phyloP scores from a whole-genome alignment of 2,888 invertebrate genomes.

The Catocala nupta region DNA sequence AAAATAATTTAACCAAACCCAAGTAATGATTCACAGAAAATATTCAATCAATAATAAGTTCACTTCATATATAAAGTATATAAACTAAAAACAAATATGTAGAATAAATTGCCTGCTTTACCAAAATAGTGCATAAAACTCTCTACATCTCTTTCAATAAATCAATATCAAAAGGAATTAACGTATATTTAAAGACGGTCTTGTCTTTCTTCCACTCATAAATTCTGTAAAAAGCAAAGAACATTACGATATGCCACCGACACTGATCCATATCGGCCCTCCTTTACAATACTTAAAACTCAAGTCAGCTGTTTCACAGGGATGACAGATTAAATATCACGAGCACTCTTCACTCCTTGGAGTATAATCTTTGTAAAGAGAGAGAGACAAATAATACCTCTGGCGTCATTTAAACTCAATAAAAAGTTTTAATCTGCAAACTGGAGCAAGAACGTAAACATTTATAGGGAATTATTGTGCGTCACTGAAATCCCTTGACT shows the following conservation, averaged over 20 bases:
- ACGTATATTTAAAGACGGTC: too few species aligned
- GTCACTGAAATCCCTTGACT: too few species aligned
- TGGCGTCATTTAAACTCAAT: slow-evolving; percentile 34
- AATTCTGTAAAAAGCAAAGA: slow-evolving; percentile 4
- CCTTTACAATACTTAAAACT: slow-evolving; percentile 20
- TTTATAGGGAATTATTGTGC: slow-evolving; percentile 14
- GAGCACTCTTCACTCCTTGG: slow-evolving; percentile 38
- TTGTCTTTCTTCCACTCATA: not conserved
- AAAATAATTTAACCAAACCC: too few species aligned
- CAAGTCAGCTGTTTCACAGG: slow-evolving; percentile 42
- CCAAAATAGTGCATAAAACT: too few species aligned
- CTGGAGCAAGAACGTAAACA: slow-evolving; percentile 18
- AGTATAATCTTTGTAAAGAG: slow-evolving; percentile 24
- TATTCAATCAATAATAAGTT: too few species aligned
- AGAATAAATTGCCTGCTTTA: too few species aligned
- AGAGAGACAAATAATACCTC: slow-evolving; percentile 30
- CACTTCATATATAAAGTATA: too few species aligned
- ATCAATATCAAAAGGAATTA: too few species aligned
- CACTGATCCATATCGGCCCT: slow-evolving; percentile 26
- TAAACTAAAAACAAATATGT: too few species aligned
- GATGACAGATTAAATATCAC: slow-evolving; percentile 44
- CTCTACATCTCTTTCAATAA: too few species aligned
- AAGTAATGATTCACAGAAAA: too few species aligned
- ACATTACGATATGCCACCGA: slow-evolving; percentile 12
- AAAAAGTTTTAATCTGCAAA: slow-evolving; percentile 28